Evolutionary conservation across 2,113 vertebrate species (phyloP).

Genomic region (Oostethus manadensis): DNA sequence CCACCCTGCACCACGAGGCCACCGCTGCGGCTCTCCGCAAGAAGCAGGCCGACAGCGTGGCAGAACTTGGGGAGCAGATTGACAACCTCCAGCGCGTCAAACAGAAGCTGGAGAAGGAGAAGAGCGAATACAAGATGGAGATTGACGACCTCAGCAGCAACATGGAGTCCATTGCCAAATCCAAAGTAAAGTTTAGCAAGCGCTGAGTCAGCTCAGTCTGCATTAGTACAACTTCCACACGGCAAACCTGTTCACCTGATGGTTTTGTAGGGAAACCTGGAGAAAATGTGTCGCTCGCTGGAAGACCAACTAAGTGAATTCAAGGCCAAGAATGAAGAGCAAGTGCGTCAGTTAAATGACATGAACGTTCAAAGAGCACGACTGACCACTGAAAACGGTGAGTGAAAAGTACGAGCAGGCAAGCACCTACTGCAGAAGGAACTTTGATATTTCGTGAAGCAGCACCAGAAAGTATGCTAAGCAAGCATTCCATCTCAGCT

Average conservation of each 20-base stretch:
- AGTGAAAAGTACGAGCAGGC: not conserved
- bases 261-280: slow-evolving; percentile 73
- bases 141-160: slow-evolving; percentile 82
- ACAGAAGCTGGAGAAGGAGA: slow-evolving; percentile 94
- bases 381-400: slow-evolving; percentile 74
- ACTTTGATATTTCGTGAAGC: too few species aligned
- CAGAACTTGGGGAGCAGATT: slow-evolving; percentile 87
- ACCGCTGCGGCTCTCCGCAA: slow-evolving; percentile 74
- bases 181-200: slow-evolving; percentile 27
- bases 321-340: slow-evolving; percentile 82
- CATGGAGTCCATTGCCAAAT: slow-evolving; percentile 81
- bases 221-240: too few species aligned
- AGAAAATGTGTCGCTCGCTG: slow-evolving; percentile 82
- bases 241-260: not conserved
- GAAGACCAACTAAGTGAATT: slow-evolving; percentile 87
- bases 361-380: slow-evolving; percentile 74
- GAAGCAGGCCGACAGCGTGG: slow-evolving; percentile 85
- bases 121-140: slow-evolving; percentile 91
- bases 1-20: slow-evolving; percentile 88
- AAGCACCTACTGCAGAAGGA: not conserved
- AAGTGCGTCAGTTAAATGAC: slow-evolving; percentile 78
- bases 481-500: too few species aligned
- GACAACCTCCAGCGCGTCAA: slow-evolving; percentile 88
- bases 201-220: not conserved
- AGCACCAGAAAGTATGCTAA: too few species aligned